Base-by-base conservation (phyloP, 2,797 vertebrate species). In the Taenioides sp. region DNA sequence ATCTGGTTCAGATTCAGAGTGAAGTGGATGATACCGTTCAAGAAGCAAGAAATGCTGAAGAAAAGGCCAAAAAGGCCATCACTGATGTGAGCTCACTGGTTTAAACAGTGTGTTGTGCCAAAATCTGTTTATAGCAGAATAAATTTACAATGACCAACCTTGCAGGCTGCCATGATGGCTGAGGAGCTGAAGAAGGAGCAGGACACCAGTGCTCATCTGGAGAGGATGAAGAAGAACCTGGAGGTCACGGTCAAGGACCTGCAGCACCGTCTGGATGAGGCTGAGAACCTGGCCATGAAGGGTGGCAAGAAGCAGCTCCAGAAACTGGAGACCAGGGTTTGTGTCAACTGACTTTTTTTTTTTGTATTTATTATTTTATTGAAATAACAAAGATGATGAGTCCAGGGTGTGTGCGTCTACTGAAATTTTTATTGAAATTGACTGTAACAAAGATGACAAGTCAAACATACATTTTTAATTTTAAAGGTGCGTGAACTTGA, bases 231-330 rank as follows among this genome's bases (percentile, higher is more conserved):
- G 91, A 96, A 95, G 90, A 95, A 96, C 86, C 84, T 95, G 73
- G 95, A 95, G 69, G 89, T 95, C 86, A 96, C 94, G 0, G 95
- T 97, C 73, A 96, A 96, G 89, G 96, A 97, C 23, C 64, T 96
- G 80, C 96, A 96, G 88, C 93, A 86, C 7, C 66, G 66, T 68
- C 31, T 97, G 72, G 95, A 97, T 0, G 96, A 98, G 81, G 96
- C 96, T 0, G 97, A 97, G 80, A 96, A 92, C 82, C 77, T 97
- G 82, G 96, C 96, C 0, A 90, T 97, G 88, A 98, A 96, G 76
- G 96, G 96, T 0, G 95, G 96, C 81, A 98, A 95, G 92, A 98
- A 98, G 88, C 95, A 96, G 81, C 93, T 97, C 80, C 96, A 96
- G 94, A 96, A 96, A 86, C 92, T 97, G 83, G 95, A 96, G 80